Evolutionary conservation across 2,113 vertebrate genomes (phyloP).

Genomic region (Carassius carassius): DNA sequence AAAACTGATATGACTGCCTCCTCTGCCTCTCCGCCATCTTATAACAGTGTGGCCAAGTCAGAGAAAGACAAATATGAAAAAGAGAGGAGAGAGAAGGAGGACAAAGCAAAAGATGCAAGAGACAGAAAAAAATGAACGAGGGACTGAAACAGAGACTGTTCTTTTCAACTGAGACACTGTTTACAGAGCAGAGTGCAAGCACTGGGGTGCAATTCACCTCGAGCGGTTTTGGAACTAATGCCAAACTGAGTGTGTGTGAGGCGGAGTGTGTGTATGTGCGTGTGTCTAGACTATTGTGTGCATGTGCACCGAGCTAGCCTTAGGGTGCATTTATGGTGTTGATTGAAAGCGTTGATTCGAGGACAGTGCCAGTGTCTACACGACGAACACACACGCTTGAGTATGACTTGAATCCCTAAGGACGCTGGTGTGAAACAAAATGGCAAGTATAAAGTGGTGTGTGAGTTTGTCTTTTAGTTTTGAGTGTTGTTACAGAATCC

Average conservation of each 20-base stretch:
- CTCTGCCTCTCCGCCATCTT: constrained; percentile 92
- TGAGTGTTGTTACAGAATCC: constrained; percentile 73
- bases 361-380: constrained; percentile 21
- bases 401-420: constrained; percentile 61
- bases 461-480: constrained; percentile 46
- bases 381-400: not conserved
- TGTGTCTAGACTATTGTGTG: constrained; percentile 7
- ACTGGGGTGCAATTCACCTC: constrained; percentile 73
- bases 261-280: constrained; percentile 32
- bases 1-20: constrained; percentile 93
- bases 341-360: constrained; percentile 9
- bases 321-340: constrained; percentile 69
- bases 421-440: constrained; percentile 71
- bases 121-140: constrained; percentile 85
- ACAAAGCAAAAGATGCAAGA: constrained; percentile 88
- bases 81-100: constrained; percentile 90
- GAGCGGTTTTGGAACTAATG: constrained; percentile 73
- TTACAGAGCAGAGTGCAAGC: constrained; percentile 82
- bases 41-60: constrained; percentile 93
- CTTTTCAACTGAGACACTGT: constrained; percentile 74
- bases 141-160: constrained; percentile 56
- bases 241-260: constrained; percentile 79
- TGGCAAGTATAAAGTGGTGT: constrained; percentile 69
- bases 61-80: constrained; percentile 96
- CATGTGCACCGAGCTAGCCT: constrained; percentile 41